Percentiles rank a stretch among this genome's conserved stretches.
Conservation (phyloP, 2,888 invertebrate genomes). For the Agonopterix heracliana region DNA sequence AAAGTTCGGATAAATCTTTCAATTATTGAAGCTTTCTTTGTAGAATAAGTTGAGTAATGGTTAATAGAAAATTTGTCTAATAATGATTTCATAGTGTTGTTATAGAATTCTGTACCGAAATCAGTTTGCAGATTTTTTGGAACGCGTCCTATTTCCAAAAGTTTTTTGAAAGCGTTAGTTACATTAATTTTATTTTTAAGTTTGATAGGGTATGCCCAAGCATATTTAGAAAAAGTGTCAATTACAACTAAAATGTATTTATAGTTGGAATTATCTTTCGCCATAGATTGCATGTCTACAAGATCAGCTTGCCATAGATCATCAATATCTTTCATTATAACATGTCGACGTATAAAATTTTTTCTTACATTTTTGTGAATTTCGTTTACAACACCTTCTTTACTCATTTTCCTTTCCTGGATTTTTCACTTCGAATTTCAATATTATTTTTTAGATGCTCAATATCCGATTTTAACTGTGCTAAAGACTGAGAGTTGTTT, state of each 20-base stretch:
- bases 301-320: conserved; percentile 56
- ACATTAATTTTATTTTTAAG: conserved; percentile 7
- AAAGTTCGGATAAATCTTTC: conserved; percentile 1
- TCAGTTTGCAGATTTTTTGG: conserved; percentile 15
- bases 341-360: conserved; percentile 35
- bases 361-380: conserved; percentile 17
- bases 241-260: conserved; percentile 11
- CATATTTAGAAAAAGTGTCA: conserved; percentile 14
- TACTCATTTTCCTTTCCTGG: conserved; percentile 3
- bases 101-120: conserved; percentile 10
- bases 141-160: background rate
- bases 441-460: background rate
- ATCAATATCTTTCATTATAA: too few relatives aligned
- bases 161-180: background rate
- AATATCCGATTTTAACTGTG: background rate
- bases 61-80: background rate
- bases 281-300: conserved; percentile 21
- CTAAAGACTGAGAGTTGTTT: background rate
- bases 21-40: background rate
- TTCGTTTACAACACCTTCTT: conserved; percentile 6
- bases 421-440: background rate
- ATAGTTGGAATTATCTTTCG: conserved; percentile 9
- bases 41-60: background rate
- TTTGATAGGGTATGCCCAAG: conserved; percentile 11
- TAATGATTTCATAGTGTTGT: background rate